These are phyloP conservation scores for Aix galericulata DNA, from an alignment of 2,113 vertebrate genomes.

Conservation along the genomic window DNA sequence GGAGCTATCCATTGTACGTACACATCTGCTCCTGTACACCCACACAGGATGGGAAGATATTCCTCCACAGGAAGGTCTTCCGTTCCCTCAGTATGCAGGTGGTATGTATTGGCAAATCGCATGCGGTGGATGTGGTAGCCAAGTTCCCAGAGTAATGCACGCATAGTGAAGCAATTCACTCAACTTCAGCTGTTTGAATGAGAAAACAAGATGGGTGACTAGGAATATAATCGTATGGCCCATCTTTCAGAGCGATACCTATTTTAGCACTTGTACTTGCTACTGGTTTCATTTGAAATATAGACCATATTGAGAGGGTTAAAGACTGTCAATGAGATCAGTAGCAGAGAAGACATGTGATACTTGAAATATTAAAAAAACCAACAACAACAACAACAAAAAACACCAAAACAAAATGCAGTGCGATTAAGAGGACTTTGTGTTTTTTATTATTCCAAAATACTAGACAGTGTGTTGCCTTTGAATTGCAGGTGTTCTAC, in stretches of 20 bases:
- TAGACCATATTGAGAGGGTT: not conserved
- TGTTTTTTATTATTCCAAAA: not conserved
- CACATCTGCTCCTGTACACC: slow-evolving; percentile 68
- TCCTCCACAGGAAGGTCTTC: slow-evolving; percentile 67
- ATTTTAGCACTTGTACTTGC: not conserved
- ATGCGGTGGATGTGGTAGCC: not conserved
- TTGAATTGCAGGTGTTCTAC: not conserved
- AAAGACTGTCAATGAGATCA: not conserved
- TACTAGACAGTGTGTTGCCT: not conserved
- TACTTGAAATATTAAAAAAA: not conserved
- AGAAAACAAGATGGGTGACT: slow-evolving; percentile 8
- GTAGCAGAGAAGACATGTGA: not conserved
- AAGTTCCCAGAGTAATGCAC: slow-evolving; percentile 44
- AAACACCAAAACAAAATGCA: not conserved
- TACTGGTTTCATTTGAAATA: not conserved
- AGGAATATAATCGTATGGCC: not conserved
- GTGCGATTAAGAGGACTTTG: not conserved
- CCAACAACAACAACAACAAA: no score
- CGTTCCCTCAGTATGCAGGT: slow-evolving; percentile 33
- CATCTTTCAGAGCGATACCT: not conserved
- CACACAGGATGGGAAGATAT: slow-evolving; percentile 63
- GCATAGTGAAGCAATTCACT: not conserved
- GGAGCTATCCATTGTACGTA: slow-evolving; percentile 21
- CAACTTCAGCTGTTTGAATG: not conserved
- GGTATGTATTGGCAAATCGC: slow-evolving; percentile 43